phyloP scores from a whole-genome alignment of 2,888 invertebrate species.

The Anthophora plumipes region DNA sequence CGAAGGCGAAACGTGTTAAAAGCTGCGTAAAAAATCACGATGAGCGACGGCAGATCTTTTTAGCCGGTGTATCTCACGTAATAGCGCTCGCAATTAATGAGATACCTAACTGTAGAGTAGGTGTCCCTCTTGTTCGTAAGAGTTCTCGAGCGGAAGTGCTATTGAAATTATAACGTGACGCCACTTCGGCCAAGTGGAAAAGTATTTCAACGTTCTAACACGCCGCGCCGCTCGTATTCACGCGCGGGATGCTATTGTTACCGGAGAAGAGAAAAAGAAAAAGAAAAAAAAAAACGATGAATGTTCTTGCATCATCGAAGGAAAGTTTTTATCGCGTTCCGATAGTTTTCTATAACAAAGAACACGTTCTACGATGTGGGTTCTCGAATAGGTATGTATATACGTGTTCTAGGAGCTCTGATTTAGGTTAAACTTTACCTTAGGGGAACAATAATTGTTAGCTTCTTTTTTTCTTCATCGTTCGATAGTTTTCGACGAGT shows the following conservation, averaged over 20 bases:
- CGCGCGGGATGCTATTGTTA: conserved; percentile 5
- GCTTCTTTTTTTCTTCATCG: too few relatives aligned
- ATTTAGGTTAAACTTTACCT: neutral
- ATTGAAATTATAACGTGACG: conserved; percentile 60
- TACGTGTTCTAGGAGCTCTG: neutral
- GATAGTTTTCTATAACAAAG: neutral
- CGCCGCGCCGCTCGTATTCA: neutral
- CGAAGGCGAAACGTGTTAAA: conserved; percentile 46
- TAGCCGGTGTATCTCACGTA: conserved; percentile 53
- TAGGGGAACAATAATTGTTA: too few relatives aligned
- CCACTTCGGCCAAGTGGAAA: conserved; percentile 46
- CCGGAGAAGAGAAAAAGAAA: too few relatives aligned
- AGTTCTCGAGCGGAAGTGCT: conserved; percentile 59
- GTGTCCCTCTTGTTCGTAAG: conserved; percentile 46
- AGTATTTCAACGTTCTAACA: conserved; percentile 29
- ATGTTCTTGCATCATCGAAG: conserved; percentile 1
- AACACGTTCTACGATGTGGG: neutral
- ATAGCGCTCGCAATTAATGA: conserved; percentile 64
- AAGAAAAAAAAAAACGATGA: too few relatives aligned
- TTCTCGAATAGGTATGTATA: too few relatives aligned
- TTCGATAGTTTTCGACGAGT: too few relatives aligned
- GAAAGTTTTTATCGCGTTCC: neutral
- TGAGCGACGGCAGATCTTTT: conserved; percentile 48
- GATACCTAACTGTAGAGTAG: conserved; percentile 53
- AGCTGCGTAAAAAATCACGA: conserved; percentile 55